A percentile compares a stretch with the other conserved stretches of the same genome.
phyloP scores from a whole-genome alignment of 2,797 vertebrate species.

The Rhinatrema bivittatum region DNA sequence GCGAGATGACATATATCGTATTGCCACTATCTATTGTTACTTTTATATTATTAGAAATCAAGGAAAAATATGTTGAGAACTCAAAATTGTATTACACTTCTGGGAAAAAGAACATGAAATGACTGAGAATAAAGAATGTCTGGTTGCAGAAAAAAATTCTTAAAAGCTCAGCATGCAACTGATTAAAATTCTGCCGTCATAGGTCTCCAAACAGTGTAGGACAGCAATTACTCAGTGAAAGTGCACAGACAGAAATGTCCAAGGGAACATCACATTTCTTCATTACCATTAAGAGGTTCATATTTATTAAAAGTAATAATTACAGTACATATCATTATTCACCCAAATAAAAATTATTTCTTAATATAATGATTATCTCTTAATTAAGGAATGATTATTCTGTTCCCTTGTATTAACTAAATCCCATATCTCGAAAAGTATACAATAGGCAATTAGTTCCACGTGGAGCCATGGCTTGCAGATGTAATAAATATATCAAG shows the following conservation, averaged over 20 bases:
- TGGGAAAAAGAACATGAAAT: conserved; percentile 2
- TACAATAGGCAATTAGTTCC: no score
- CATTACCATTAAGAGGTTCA: not conserved
- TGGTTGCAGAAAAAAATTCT: conserved; percentile 10
- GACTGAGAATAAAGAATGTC: not conserved
- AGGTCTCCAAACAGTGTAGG: conserved; percentile 18
- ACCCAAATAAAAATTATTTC: not conserved
- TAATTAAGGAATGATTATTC: no score
- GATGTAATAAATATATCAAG: conserved; percentile 32
- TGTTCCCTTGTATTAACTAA: no score
- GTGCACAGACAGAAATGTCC: conserved; percentile 10
- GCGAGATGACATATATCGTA: no score
- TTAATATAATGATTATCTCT: no score
- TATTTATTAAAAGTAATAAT: not conserved
- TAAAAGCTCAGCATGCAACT: conserved; percentile 32
- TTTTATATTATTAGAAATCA: no score
- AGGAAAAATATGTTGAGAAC: conserved; percentile 5
- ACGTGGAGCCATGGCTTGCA: no score
- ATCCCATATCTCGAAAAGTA: no score
- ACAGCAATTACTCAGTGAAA: conserved; percentile 21
- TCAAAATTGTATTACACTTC: conserved; percentile 6
- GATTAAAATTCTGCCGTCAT: conserved; percentile 46
- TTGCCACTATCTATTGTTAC: no score
- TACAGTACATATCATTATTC: not conserved
- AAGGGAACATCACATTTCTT: conserved; percentile 6